phyloP scores from a whole-genome alignment of 1,140 invertebrate genomes.

The Sitophilus oryzae region DNA sequence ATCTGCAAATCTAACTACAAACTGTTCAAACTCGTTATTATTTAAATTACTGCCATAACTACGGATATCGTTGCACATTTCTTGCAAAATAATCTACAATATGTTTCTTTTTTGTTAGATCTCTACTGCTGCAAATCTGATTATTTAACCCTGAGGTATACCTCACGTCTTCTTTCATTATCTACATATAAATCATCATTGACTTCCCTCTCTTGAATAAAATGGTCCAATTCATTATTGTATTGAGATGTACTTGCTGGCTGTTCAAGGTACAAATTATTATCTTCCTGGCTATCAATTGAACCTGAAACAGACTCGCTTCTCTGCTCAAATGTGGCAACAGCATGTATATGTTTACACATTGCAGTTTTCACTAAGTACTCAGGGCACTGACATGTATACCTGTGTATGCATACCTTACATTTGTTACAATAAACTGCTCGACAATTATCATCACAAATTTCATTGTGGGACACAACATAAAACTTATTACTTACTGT shows the following conservation, averaged over 20 bases:
- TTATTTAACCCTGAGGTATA: too few species aligned
- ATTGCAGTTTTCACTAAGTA: constrained; percentile 3
- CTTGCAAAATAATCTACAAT: too few species aligned
- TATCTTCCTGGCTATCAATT: not conserved
- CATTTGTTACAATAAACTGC: constrained; percentile 11
- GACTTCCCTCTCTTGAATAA: not conserved
- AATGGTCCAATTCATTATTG: constrained; percentile 1
- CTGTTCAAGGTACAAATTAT: not conserved
- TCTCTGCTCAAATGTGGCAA: constrained; percentile 8
- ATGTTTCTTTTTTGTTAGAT: too few species aligned
- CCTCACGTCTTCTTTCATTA: too few species aligned
- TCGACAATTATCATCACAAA: constrained; percentile 10
- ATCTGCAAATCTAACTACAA: too few species aligned
- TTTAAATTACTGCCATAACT: too few species aligned
- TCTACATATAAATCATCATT: too few species aligned
- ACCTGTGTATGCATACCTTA: constrained; percentile 9
- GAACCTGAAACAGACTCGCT: constrained; percentile 10
- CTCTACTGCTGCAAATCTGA: too few species aligned
- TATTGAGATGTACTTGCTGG: not conserved
- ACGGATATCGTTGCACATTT: too few species aligned
- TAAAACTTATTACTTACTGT: constrained; percentile 10
- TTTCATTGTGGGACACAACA: constrained; percentile 8
- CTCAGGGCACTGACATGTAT: constrained; percentile 1
- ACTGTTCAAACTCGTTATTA: too few species aligned
- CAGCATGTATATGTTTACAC: constrained; percentile 7